Percentiles rank a stretch among this genome's conserved stretches.
Conservation (phyloP, 2,113 vertebrate genomes). For the Grallaria varia region DNA sequence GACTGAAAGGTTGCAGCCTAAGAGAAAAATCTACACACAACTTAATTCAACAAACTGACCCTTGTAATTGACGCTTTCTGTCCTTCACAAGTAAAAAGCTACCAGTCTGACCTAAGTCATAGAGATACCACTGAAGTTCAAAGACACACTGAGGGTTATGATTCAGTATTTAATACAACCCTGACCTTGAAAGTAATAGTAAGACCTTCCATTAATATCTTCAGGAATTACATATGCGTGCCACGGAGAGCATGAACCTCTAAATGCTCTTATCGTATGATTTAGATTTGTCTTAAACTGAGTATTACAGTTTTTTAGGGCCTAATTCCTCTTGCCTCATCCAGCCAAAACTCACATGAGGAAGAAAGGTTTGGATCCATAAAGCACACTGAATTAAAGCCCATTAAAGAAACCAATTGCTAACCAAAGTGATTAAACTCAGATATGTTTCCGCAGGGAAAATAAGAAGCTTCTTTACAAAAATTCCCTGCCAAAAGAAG, state of each 20-base stretch:
- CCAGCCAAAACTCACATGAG: slow-evolving; percentile 15
- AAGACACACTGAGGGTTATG: neutral
- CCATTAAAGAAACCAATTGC: slow-evolving; percentile 37
- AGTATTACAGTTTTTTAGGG: slow-evolving; percentile 16
- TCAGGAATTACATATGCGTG: slow-evolving; percentile 1
- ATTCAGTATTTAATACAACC: neutral
- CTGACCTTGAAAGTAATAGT: slow-evolving; percentile 34
- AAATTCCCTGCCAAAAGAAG: neutral
- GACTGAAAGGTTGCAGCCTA: neutral
- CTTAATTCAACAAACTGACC: neutral
- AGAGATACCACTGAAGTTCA: neutral
- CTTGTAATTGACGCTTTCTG: neutral
- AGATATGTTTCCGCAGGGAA: slow-evolving; percentile 12
- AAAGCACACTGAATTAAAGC: slow-evolving; percentile 11
- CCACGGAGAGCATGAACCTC: neutral
- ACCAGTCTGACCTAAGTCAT: neutral
- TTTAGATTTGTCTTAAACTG: slow-evolving; percentile 11
- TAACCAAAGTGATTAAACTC: slow-evolving; percentile 41
- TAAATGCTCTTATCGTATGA: slow-evolving; percentile 33
- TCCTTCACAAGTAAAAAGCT: neutral
- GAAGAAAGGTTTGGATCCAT: slow-evolving; percentile 32
- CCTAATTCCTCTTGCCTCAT: neutral
- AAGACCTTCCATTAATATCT: slow-evolving; percentile 10
- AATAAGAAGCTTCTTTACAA: neutral
- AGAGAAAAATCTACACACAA: neutral